These are phyloP conservation scores for Thamnophis elegans DNA, from an alignment of 2,797 vertebrate genomes.

Conservation along the genomic window DNA sequence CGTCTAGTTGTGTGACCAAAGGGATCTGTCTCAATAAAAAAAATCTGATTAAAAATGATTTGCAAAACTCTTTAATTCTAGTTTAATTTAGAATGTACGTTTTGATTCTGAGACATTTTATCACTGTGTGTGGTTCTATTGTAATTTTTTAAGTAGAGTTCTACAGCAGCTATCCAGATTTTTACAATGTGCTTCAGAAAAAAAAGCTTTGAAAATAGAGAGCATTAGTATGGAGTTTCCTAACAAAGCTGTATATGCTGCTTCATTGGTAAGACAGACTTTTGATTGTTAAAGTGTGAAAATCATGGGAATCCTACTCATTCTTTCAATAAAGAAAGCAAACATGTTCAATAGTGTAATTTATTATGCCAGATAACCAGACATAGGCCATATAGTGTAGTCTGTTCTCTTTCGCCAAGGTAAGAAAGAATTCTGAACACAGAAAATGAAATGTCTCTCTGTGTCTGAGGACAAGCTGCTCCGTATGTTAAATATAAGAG, in stretches of 20 bases:
- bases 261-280: conserved; percentile 64
- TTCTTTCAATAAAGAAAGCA: neutral
- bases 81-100: neutral
- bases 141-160: conserved; percentile 74
- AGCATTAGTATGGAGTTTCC: conserved; percentile 74
- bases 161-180: conserved; percentile 57
- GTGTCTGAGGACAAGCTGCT: neutral
- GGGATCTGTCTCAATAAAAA: neutral
- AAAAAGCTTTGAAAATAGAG: conserved; percentile 75
- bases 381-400: neutral
- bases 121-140: neutral
- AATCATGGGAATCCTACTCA: neutral
- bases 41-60: neutral
- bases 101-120: neutral
- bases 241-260: conserved; percentile 61
- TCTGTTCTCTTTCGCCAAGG: neutral
- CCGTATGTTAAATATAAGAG: neutral
- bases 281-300: neutral
- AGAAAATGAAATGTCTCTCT: neutral
- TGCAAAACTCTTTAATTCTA: neutral
- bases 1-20: neutral
- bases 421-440: neutral
- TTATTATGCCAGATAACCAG: neutral
- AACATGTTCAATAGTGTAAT: neutral
- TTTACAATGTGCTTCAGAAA: conserved; percentile 75